Percentiles rank a stretch among this genome's conserved stretches.
Conservation (phyloP, 2,113 vertebrate species). For the Odocoileus hemionus region DNA sequence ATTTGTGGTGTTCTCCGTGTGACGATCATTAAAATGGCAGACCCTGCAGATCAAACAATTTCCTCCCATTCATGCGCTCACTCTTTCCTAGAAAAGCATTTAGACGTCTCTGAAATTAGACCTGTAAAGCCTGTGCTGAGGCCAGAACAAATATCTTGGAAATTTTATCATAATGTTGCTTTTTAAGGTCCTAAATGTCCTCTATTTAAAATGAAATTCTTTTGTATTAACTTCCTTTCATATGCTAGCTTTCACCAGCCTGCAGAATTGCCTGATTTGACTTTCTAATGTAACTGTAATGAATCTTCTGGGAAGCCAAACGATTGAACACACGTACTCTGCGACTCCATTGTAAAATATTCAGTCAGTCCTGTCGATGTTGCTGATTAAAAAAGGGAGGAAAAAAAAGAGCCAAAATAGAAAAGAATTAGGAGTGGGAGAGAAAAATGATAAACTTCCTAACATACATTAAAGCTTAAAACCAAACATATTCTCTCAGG, state of each 20-base stretch:
- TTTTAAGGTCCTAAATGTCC: conserved; percentile 84
- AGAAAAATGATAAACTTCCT: conserved; percentile 72
- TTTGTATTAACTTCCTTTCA: conserved; percentile 86
- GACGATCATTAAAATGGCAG: conserved; percentile 82
- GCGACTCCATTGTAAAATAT: conserved; percentile 83
- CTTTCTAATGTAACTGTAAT: conserved; percentile 98
- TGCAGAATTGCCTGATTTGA: conserved; percentile 97
- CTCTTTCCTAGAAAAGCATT: conserved; percentile 65
- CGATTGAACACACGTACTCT: conserved; percentile 81
- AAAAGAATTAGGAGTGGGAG: not conserved
- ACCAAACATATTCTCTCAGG: conserved; percentile 72
- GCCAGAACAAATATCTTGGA: conserved; percentile 76
- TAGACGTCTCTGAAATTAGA: conserved; percentile 58
- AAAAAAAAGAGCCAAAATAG: not conserved
- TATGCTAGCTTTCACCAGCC: conserved; percentile 82
- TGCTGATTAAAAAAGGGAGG: conserved; percentile 72
- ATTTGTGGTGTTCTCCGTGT: conserved; percentile 69
- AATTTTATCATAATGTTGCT: conserved; percentile 81
- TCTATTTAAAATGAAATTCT: conserved; percentile 87
- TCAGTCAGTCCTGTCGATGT: conserved; percentile 80
- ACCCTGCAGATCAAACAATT: conserved; percentile 71
- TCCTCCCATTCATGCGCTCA: not conserved
- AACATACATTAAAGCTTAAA: conserved; percentile 79
- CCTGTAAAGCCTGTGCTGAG: conserved; percentile 68
- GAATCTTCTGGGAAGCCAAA: conserved; percentile 92